phyloP scores from a whole-genome alignment of 2,113 vertebrate genomes.

The Callaeas wilsoni region DNA sequence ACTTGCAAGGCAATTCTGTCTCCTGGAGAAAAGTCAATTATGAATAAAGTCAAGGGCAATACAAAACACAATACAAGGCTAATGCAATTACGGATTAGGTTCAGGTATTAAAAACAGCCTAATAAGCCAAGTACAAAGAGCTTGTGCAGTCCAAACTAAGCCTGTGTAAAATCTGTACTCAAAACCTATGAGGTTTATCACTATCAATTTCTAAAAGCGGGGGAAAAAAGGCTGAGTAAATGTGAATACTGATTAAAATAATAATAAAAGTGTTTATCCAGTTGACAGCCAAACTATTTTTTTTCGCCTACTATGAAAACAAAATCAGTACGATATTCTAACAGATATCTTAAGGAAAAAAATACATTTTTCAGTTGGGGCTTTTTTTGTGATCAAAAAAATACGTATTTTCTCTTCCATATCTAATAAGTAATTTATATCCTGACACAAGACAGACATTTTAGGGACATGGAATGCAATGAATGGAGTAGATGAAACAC shows the following conservation, averaged over 20 bases:
- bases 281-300: not conserved
- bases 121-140: not conserved
- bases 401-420: not conserved
- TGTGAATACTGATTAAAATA: not conserved
- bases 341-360: not conserved
- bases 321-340: not conserved
- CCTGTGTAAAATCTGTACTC: not conserved
- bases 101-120: not conserved
- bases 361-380: fast-evolving
- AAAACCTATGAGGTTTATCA: not conserved
- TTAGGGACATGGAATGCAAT: not conserved
- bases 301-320: not conserved
- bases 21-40: not conserved
- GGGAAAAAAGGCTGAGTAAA: not conserved
- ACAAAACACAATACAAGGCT: not conserved
- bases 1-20: not conserved
- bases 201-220: not conserved
- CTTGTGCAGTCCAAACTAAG: not conserved
- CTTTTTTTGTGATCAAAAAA: not conserved
- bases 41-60: not conserved
- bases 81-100: not conserved
- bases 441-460: not conserved
- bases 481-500: not conserved
- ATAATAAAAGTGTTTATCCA: not conserved
- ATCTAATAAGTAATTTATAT: not conserved